These are phyloP conservation scores for Trachurus trachurus DNA, from an alignment of 2,797 vertebrate species.

Conservation along the genomic window DNA sequence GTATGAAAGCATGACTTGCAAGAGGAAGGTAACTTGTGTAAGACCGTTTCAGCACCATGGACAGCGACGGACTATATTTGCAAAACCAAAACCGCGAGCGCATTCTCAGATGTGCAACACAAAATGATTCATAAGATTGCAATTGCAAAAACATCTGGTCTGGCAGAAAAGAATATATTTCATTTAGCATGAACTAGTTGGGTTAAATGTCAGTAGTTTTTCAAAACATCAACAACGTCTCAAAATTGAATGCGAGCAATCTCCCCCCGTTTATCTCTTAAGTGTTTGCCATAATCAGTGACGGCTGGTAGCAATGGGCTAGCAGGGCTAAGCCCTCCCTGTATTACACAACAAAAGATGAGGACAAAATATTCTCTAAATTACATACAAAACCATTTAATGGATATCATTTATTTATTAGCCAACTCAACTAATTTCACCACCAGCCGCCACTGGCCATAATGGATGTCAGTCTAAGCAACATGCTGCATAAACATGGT, in stretches of 20 bases:
- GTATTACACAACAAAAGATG: too few relatives aligned
- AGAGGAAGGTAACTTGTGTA: accelerated
- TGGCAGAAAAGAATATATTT: too few relatives aligned
- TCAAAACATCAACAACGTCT: background rate
- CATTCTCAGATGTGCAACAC: background rate
- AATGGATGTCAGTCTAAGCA: background rate
- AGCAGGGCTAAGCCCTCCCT: too few relatives aligned
- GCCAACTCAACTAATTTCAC: too few relatives aligned
- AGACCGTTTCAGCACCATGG: conserved; percentile 7
- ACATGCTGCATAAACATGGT: too few relatives aligned
- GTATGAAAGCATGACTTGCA: too few relatives aligned
- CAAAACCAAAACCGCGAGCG: background rate
- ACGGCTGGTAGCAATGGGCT: too few relatives aligned
- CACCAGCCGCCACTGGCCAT: too few relatives aligned
- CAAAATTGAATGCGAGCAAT: background rate
- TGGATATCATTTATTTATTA: too few relatives aligned
- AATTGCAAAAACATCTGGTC: background rate
- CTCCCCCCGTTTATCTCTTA: accelerated
- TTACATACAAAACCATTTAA: too few relatives aligned
- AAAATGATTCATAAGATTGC: background rate
- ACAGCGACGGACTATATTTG: background rate
- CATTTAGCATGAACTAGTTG: too few relatives aligned
- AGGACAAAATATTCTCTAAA: too few relatives aligned
- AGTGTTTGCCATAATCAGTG: background rate
- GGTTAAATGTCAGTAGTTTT: background rate